Evolutionary conservation across 2,888 invertebrate genomes (phyloP).

Genomic region (Ormia ochracea): DNA sequence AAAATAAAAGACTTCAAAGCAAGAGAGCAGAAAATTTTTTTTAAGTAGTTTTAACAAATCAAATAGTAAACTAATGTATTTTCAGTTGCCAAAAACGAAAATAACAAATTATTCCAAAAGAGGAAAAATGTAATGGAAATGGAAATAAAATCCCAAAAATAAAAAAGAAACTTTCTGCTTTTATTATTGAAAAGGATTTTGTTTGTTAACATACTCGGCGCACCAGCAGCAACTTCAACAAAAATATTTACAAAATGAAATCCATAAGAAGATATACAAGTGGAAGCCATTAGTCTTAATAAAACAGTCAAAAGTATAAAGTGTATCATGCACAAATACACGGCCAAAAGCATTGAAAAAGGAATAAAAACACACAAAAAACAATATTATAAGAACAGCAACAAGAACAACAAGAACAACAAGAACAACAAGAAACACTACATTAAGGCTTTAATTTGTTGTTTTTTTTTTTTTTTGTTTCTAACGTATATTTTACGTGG

Average conservation of each 20-base stretch:
- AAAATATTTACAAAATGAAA: conserved; percentile 1
- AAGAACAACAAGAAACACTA: conserved; percentile 28
- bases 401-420: conserved; percentile 18
- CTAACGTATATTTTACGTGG: no score
- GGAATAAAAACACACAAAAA: conserved; percentile 4
- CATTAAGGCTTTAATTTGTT: conserved; percentile 16
- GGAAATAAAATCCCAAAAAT: conserved; percentile 15
- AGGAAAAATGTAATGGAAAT: conserved; percentile 6
- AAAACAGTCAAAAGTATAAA: conserved; percentile 58
- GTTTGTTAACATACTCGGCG: conserved; percentile 52
- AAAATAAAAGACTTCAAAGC: not conserved
- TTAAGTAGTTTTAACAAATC: conserved; percentile 54
- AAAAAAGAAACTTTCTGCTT: conserved; percentile 41
- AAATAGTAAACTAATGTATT: conserved; percentile 53
- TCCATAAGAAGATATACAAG: conserved; percentile 59
- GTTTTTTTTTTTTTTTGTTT: not conserved
- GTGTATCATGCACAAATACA: conserved; percentile 18
- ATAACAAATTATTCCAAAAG: not conserved
- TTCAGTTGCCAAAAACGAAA: conserved; percentile 51
- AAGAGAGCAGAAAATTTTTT: not conserved
- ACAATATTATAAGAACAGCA: not conserved
- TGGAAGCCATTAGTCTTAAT: conserved; percentile 62
- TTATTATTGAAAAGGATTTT: conserved; percentile 53
- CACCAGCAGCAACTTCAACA: not conserved
- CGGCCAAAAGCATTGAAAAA: not conserved